Evolutionary conservation across 2,113 vertebrate genomes (phyloP).

Genomic region (Actinemys pallida): DNA sequence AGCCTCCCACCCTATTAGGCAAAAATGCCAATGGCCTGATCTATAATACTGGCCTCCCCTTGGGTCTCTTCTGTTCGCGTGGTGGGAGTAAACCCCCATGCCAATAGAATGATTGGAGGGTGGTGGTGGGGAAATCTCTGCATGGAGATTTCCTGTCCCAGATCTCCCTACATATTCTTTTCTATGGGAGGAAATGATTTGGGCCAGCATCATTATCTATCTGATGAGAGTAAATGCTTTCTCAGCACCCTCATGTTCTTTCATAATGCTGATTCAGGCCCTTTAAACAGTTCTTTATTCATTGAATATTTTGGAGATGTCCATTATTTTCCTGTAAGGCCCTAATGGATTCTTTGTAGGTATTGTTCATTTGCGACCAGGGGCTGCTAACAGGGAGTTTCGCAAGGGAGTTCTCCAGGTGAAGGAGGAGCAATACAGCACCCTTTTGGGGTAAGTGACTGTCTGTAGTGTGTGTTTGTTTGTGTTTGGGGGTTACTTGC

Average conservation of each 20-base stretch:
- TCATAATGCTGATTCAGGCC: background rate
- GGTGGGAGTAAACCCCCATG: background rate
- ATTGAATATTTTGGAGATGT: background rate
- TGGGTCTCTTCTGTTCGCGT: accelerated
- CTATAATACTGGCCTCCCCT: background rate
- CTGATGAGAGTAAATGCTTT: no score
- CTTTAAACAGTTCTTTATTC: background rate
- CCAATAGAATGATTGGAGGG: background rate
- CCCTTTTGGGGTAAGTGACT: no score
- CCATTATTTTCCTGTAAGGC: background rate
- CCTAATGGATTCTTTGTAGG: background rate
- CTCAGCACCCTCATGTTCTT: no score
- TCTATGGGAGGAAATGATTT: accelerated
- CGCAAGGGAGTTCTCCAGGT: no score
- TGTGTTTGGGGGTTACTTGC: no score
- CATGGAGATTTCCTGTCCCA: background rate
- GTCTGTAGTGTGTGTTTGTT: no score
- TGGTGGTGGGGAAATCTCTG: background rate
- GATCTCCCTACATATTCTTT: background rate
- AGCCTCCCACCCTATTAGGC: no score
- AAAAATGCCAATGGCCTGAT: no score
- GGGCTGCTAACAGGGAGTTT: no score
- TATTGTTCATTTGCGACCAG: background rate
- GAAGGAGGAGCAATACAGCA: no score
- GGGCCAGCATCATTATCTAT: background rate